Percentiles rank a stretch among this genome's conserved stretches.
Evolutionary conservation across 2,888 invertebrate species (phyloP).

Genomic region (Caenorhabditis parvicauda): DNA sequence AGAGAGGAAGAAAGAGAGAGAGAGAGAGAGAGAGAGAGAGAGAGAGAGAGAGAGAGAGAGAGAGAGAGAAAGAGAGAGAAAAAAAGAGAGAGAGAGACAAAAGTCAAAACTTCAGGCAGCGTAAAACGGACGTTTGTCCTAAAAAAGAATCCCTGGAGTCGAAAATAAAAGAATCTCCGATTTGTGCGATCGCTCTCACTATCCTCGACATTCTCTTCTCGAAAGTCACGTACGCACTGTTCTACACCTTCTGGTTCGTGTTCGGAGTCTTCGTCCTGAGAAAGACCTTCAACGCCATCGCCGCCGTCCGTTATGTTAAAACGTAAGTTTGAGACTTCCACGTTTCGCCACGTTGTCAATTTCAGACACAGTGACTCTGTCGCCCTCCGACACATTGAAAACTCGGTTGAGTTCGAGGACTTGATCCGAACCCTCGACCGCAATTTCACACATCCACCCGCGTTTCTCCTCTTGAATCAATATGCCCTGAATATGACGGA

Average conservation of each 20-base stretch:
- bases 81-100: too few relatives aligned
- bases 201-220: conserved; percentile 17
- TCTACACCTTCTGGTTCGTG: conserved; percentile 46
- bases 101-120: too few relatives aligned
- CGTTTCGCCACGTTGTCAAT: too few relatives aligned
- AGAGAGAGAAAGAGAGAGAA: too few relatives aligned
- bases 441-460: conserved; percentile 53
- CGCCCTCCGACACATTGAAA: conserved; percentile 45
- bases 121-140: too few relatives aligned
- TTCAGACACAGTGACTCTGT: conserved; percentile 51
- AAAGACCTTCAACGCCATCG: conserved; percentile 58
- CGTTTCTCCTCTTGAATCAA: conserved; percentile 59
- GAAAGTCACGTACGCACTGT: conserved; percentile 15
- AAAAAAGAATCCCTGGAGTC: too few relatives aligned
- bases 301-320: conserved; percentile 58
- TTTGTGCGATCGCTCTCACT: too few relatives aligned
- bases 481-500: conserved; percentile 62
- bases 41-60: too few relatives aligned
- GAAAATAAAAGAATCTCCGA: too few relatives aligned
- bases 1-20: too few relatives aligned
- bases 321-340: too few relatives aligned
- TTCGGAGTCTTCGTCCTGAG: conserved; percentile 53
- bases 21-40: too few relatives aligned
- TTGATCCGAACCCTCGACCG: conserved; percentile 25
- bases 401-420: conserved; percentile 52